A percentile compares a stretch with the other conserved stretches of the same genome.
Evolutionary conservation across 92 coral and sea anemone species (phyloP).

Genomic region (Muricea muricata): DNA sequence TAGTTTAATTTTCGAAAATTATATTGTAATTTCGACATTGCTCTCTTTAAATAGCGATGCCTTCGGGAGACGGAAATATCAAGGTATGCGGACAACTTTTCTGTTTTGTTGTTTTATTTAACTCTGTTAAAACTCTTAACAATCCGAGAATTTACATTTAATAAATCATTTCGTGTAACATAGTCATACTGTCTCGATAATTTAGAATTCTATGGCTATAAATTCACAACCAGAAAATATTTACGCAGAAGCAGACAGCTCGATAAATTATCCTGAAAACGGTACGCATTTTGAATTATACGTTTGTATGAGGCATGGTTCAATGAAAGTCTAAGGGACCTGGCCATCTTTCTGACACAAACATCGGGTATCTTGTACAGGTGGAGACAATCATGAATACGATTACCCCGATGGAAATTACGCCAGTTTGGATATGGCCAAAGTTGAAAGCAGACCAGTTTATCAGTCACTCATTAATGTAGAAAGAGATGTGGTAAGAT

Average conservation of each 20-base stretch:
- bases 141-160: no score
- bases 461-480: slow-evolving; percentile 7
- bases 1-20: no score
- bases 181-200: no score
- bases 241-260: slow-evolving; percentile 16
- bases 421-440: slow-evolving; percentile 3
- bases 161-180: no score
- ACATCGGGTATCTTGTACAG: not conserved
- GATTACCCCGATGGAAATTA: slow-evolving; percentile 31
- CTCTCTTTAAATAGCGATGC: no score
- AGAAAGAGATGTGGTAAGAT: not conserved
- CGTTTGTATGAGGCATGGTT: no score
- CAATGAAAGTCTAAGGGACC: not conserved
- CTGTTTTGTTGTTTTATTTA: no score
- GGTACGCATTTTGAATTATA: no score
- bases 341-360: not conserved
- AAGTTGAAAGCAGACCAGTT: not conserved
- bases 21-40: no score
- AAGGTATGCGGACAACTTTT: no score
- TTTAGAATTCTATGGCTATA: slow-evolving; percentile 7
- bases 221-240: not conserved
- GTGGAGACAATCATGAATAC: not conserved
- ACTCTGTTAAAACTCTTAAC: no score
- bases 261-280: not conserved
- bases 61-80: no score